phyloP scores from a whole-genome alignment of 2,888 invertebrate genomes.

The Melikaiella ostensackeni region DNA sequence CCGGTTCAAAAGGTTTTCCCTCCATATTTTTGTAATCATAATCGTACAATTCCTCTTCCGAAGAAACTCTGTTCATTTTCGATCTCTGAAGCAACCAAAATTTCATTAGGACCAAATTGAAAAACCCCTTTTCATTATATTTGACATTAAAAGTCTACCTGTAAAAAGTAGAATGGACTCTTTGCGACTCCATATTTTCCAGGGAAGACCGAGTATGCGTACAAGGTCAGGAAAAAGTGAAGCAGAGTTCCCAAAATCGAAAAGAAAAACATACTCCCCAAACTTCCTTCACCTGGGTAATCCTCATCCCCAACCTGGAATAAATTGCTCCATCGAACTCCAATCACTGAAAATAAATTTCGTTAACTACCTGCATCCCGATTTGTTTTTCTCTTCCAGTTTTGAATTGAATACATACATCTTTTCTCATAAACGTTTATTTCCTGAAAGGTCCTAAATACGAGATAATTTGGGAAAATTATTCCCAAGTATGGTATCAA shows the following conservation, averaged over 20 bases:
- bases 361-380: not conserved
- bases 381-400: not conserved
- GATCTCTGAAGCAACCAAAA: constrained; percentile 54
- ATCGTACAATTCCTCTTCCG: constrained; percentile 60
- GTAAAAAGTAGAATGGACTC: constrained; percentile 86
- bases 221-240: constrained; percentile 88
- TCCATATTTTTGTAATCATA: constrained; percentile 63
- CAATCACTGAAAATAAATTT: constrained; percentile 71
- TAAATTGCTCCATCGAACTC: constrained; percentile 78
- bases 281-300: constrained; percentile 62
- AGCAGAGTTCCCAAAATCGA: constrained; percentile 84
- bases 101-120: constrained; percentile 5
- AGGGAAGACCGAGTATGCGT: constrained; percentile 91
- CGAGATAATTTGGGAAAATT: constrained; percentile 69
- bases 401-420: constrained; percentile 59
- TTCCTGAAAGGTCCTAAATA: constrained; percentile 68
- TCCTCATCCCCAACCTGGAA: constrained; percentile 66
- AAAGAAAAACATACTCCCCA: constrained; percentile 86
- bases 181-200: constrained; percentile 91
- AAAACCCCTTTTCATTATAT: not conserved
- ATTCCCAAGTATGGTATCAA: constrained; percentile 66
- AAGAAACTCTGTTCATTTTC: constrained; percentile 67
- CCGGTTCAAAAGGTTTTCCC: constrained; percentile 71
- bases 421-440: constrained; percentile 68
- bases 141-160: constrained; percentile 57